These are phyloP conservation scores for Sitta europaea DNA, from an alignment of 2,113 vertebrate species.

Conservation along the genomic window DNA sequence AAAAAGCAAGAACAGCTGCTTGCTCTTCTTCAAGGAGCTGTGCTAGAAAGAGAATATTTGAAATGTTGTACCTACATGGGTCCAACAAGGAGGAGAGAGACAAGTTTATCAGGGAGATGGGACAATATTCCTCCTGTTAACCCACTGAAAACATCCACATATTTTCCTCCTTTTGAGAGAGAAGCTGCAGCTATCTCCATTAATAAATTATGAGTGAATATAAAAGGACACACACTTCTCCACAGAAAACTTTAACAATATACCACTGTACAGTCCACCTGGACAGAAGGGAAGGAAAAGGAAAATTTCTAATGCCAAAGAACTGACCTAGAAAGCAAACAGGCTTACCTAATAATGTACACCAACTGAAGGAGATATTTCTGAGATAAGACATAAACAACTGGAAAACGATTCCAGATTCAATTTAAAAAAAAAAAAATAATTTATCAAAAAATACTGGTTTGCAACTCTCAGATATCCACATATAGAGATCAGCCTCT, in stretches of 20 bases:
- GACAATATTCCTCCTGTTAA: not conserved
- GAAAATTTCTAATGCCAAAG: not conserved
- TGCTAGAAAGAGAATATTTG: not conserved
- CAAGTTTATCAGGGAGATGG: not conserved
- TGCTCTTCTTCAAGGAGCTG: not conserved
- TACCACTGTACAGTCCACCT: not conserved
- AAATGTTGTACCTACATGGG: not conserved
- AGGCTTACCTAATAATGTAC: not conserved
- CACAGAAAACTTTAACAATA: not conserved
- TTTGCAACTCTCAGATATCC: not conserved
- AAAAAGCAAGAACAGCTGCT: not conserved
- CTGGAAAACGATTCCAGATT: not conserved
- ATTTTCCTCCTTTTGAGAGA: not conserved
- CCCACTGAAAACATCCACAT: not conserved
- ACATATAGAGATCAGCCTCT: not conserved
- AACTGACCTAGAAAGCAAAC: not conserved
- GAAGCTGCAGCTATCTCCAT: not conserved
- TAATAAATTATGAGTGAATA: not conserved
- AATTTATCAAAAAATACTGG: not conserved
- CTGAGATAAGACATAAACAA: not conserved
- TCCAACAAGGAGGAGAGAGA: not conserved
- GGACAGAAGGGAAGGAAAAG: not conserved
- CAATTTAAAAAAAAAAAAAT: not conserved
- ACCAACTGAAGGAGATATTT: not conserved
- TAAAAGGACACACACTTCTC: not conserved